Percentiles rank a stretch among this genome's conserved stretches.
phyloP scores from a whole-genome alignment of 1,140 invertebrate genomes.

The Bacillus rossius region DNA sequence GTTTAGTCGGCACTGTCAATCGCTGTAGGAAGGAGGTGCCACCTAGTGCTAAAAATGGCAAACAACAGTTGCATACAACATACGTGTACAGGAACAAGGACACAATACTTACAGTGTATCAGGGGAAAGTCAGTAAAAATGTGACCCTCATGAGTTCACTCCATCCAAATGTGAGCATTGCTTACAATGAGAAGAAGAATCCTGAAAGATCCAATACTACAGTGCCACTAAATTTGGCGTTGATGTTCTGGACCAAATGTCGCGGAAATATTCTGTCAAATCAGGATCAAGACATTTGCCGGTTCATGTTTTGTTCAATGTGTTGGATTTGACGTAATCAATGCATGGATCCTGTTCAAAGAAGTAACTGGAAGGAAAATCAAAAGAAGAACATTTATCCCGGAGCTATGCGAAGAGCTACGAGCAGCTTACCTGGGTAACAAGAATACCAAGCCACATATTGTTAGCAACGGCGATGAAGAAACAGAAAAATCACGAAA shows the following conservation, averaged over 20 bases:
- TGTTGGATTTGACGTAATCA: no score
- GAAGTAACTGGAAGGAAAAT: no score
- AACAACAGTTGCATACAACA: neutral
- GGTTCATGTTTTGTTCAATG: no score
- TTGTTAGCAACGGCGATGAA: no score
- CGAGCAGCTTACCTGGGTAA: no score
- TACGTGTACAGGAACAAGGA: neutral
- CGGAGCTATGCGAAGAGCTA: no score
- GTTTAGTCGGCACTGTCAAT: conserved; percentile 20
- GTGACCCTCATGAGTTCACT: conserved; percentile 18
- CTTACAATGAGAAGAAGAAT: conserved; percentile 2
- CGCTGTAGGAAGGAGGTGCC: neutral
- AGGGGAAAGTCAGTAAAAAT: conserved; percentile 20
- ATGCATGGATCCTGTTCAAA: no score
- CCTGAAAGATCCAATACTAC: conserved; percentile 24
- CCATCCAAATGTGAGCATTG: neutral
- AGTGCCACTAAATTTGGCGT: conserved; percentile 28
- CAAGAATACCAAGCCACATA: no score
- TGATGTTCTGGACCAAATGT: conserved; percentile 28
- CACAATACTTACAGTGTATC: conserved; percentile 18
- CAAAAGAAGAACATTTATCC: no score
- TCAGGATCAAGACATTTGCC: no score
- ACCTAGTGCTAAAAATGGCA: neutral
- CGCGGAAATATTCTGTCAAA: conserved; percentile 27
- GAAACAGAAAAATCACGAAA: no score